Evolutionary conservation across 2,113 vertebrate species (phyloP).

Genomic region (Tenebrosternarchus preto): DNA sequence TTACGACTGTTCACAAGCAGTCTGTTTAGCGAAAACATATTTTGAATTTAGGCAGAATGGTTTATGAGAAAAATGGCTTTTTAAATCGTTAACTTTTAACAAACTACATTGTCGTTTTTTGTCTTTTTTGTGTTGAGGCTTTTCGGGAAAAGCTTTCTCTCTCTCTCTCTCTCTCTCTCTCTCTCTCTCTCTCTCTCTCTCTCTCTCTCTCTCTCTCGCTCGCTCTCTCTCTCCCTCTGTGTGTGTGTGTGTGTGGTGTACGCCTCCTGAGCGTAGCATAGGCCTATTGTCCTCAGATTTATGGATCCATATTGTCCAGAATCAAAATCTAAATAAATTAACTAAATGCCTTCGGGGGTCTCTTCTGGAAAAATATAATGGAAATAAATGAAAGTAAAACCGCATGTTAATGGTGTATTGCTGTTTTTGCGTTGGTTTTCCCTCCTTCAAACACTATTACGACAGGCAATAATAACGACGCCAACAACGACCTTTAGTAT

Average conservation of each 20-base stretch:
- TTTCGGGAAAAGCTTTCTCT: not conserved
- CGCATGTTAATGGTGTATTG: too few relatives aligned
- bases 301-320: not conserved
- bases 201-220: not conserved
- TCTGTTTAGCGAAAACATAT: too few relatives aligned
- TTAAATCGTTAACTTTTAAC: too few relatives aligned
- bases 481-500: not conserved
- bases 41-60: too few relatives aligned
- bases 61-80: too few relatives aligned
- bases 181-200: not conserved
- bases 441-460: not conserved
- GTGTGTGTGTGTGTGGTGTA: conserved; percentile 13
- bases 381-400: too few relatives aligned
- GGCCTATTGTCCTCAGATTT: conserved; percentile 16
- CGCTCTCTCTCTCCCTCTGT: not conserved
- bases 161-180: not conserved
- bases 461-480: too few relatives aligned
- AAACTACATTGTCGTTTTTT: too few relatives aligned
- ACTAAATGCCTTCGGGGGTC: too few relatives aligned
- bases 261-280: not conserved
- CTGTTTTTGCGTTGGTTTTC: not conserved
- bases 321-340: conserved; percentile 1
- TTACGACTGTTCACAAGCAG: too few relatives aligned
- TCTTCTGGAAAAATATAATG: too few relatives aligned
- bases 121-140: too few relatives aligned